Base-by-base conservation (phyloP, 2,888 invertebrate genomes). In the Parasteatoda lunata region DNA sequence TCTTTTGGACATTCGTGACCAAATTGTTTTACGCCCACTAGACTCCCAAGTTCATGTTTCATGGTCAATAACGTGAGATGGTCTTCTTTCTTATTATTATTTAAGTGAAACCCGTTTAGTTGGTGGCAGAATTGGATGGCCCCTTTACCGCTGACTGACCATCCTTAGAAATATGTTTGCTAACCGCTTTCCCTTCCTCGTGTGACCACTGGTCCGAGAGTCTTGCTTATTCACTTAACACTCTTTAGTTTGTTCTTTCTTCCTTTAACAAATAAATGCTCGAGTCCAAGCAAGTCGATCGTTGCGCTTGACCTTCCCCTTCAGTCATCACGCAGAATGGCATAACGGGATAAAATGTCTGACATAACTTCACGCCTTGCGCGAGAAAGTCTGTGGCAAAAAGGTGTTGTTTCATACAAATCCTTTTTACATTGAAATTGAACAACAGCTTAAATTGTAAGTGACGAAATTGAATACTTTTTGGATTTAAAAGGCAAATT, bases 51-150 rank as follows among this genome's bases (percentile, higher is more conserved):
- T 81, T 81, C 81, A 81, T 45, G 75, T 81, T 81, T 81, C 81
- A 81, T 81, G 81, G 81, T 81, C 75, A 81, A 69, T 75, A 81
- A 81, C 81, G 81, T 75, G 81, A 75, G 75, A 75, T 52, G 73
- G 64, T 73, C 66, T 72, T 66, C 66, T 68, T 49, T 65, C 68
- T 7, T 59, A 9, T 59, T 59, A 11, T 59, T 59, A 59, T 59
- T 65, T 45, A 68, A 68, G 78, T 69, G 78, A 70, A 78, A 78
- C 51, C 45, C 52, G n/a, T 30, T 15, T 49, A 66, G 51, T 54
- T 9, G 66, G 30, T 15, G 59, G 65, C n/a, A n/a, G 49, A 75
- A 75, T n/a, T 13, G 59, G 76, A 48, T 59, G 65, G 47, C 71
- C 54, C 47, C 78, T 59, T 77, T 73, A 65, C 65, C 70, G 49